These are phyloP conservation scores for Polydrusus pterygomalis DNA, from an alignment of 2,888 invertebrate species.

Conservation along the genomic window DNA sequence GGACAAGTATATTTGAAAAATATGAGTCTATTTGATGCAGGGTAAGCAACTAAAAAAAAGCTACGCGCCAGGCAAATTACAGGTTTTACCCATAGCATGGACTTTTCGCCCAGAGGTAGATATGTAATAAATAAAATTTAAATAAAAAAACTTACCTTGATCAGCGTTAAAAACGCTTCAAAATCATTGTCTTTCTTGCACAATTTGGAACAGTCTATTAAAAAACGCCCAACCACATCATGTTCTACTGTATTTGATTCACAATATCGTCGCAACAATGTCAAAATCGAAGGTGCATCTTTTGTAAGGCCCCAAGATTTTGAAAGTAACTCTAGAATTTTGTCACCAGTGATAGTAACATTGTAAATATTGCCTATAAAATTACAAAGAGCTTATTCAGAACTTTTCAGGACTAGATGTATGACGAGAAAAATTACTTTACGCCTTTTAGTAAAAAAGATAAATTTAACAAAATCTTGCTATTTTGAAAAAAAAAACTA, in stretches of 20 bases:
- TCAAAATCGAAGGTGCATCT: constrained; percentile 72
- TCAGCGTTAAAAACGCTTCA: constrained; percentile 69
- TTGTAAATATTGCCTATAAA: constrained; percentile 62
- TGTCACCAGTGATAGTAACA: constrained; percentile 74
- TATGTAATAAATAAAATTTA: too few relatives aligned
- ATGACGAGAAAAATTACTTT: too few relatives aligned
- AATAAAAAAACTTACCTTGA: constrained; percentile 69
- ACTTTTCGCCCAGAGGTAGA: too few relatives aligned
- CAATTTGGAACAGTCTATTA: constrained; percentile 73
- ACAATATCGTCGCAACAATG: constrained; percentile 73
- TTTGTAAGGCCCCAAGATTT: constrained; percentile 73
- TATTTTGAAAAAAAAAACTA: constrained; percentile 19
- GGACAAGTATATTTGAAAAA: too few relatives aligned
- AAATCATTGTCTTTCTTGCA: constrained; percentile 72
- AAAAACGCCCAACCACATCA: constrained; percentile 76
- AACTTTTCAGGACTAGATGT: too few relatives aligned
- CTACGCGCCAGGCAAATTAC: too few relatives aligned
- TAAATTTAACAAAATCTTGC: neutral
- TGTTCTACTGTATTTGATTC: constrained; percentile 71
- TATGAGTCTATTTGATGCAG: too few relatives aligned
- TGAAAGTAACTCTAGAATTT: constrained; percentile 73
- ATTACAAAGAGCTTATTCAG: too few relatives aligned
- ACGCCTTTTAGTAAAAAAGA: neutral
- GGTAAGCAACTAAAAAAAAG: too few relatives aligned
- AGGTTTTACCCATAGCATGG: too few relatives aligned